These are phyloP conservation scores for Apomyelois bistriatella DNA, from an alignment of 2,888 invertebrate species.

Conservation along the genomic window DNA sequence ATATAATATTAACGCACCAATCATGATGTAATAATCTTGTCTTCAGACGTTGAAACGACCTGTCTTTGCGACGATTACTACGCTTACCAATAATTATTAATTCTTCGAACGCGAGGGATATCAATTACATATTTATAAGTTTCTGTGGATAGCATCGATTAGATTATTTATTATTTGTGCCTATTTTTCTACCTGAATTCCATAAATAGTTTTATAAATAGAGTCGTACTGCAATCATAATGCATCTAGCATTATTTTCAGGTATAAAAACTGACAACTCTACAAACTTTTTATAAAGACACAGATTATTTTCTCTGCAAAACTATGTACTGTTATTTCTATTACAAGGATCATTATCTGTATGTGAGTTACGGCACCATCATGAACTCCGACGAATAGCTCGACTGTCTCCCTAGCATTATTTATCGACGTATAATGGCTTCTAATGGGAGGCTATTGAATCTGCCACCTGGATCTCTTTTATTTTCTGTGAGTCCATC, in stretches of 20 bases:
- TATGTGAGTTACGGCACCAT: conserved; percentile 62
- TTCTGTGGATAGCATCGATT: conserved; percentile 11
- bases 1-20: conserved; percentile 69
- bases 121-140: conserved; percentile 31
- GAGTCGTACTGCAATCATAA: no score
- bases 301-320: conserved; percentile 32
- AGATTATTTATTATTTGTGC: conserved; percentile 14
- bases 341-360: conserved; percentile 64
- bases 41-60: conserved; percentile 56
- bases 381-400: conserved; percentile 54
- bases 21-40: conserved; percentile 66
- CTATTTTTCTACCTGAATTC: no score
- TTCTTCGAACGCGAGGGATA: conserved; percentile 42
- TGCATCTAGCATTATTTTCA: no score
- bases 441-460: conserved; percentile 77
- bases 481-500: conserved; percentile 50
- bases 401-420: conserved; percentile 63
- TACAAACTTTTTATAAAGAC: conserved; percentile 18
- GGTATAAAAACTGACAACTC: no score
- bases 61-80: conserved; percentile 44
- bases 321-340: conserved; percentile 46
- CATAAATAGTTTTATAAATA: no score
- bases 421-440: conserved; percentile 78
- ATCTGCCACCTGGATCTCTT: conserved; percentile 71
- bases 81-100: conserved; percentile 49